Percentiles rank a stretch among this genome's conserved stretches.
Conservation (phyloP, 1,140 invertebrate species). For the Zeugodacus cucurbitae region DNA sequence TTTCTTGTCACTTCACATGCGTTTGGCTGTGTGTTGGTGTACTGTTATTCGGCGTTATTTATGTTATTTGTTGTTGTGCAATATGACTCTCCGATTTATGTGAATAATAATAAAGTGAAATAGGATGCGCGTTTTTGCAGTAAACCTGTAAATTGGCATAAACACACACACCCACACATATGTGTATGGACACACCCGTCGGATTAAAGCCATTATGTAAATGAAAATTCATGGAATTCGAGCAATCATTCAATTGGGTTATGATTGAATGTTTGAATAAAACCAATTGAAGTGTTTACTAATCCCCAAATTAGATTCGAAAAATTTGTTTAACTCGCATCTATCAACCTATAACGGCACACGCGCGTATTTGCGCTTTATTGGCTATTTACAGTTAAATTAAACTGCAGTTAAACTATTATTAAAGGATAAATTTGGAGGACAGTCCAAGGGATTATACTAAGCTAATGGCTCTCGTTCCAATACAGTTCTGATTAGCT, state of each 20-base stretch:
- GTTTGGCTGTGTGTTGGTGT: neutral
- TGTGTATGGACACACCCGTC: neutral
- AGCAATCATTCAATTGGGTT: neutral
- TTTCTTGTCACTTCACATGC: neutral
- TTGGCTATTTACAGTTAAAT: neutral
- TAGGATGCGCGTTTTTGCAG: neutral
- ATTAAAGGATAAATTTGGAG: no score
- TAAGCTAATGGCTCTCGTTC: no score
- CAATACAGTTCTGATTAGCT: no score
- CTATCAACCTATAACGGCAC: no score
- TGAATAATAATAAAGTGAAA: neutral
- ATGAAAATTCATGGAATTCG: slow-evolving; percentile 19
- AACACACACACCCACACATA: no score
- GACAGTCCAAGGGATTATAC: no score
- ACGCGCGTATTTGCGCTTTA: no score
- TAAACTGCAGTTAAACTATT: neutral
- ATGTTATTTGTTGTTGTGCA: neutral
- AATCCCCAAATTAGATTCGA: neutral
- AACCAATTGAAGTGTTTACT: neutral
- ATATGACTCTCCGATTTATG: neutral
- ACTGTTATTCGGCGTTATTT: neutral
- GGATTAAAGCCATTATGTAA: neutral
- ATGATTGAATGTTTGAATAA: neutral
- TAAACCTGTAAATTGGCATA: neutral
- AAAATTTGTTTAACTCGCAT: no score